Evolutionary conservation across 2,113 vertebrate species (phyloP), one percentile per base, ranked within the genome.

Genomic region (Anser brachyrhynchus): DNA sequence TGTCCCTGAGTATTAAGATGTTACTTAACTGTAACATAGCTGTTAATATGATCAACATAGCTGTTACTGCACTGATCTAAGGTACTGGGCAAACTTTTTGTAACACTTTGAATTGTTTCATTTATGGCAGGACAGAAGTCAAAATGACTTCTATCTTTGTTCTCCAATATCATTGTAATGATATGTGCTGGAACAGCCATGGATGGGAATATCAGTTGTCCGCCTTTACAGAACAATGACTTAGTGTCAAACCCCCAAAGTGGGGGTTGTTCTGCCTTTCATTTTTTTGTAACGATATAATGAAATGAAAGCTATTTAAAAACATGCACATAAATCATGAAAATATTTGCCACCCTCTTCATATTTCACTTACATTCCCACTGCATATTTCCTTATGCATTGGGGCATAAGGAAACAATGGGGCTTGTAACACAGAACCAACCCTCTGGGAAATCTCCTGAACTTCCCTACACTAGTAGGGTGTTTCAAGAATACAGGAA

Each of bases 1-100:
- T 94, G 76, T 95, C 89, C 96, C 74, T 96, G 64, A 33, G 72
- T 94, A 96, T 51, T 78, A 93, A 93, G 81, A 96, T 55, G 93
- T 49, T 49, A 49, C 46, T 49, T 49, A 49, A 49, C 46, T 49
- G 46, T 49, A 49, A 49, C 20, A 49, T 22, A 49, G 20, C 46
- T 49, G 46, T 49, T 49, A 21, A 49, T 49, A 49, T 49, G 46
- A 22, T 49, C 20, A 10, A 49, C 46, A 76, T 78, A 95, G 78
- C 90, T 83, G 52, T 62, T 84, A 89, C 73, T 80, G 70, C 62
- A 58, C 75, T 91, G 66, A 91, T 87, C 84, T 82, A 95, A 95
- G 90, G 94, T 66, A 91, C 77, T n/a, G 43, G 61, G 23, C 81
- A 96, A 95, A 93, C 31, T 83, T 26, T 89, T 55, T 62, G 76